Evolutionary conservation across 2,113 vertebrate genomes (phyloP), one percentile per base, ranked within the genome.

Genomic region (Danionella cerebrum): DNA sequence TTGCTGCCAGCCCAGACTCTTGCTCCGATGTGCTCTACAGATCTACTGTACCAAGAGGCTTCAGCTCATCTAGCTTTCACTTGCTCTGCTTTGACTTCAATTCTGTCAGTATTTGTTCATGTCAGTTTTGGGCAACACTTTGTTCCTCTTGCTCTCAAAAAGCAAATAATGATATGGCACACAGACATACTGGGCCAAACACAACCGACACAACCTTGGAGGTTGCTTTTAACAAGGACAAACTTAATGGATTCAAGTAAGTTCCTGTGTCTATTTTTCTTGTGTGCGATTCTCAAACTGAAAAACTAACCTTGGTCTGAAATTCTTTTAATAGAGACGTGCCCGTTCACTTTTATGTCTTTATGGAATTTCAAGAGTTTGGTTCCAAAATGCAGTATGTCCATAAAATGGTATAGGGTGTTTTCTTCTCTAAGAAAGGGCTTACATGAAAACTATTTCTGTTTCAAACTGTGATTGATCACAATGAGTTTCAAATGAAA

Each of bases 111-210:
- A 33, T 39, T 45, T 63, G 19, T 48, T 14, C 19, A 52, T 58
- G 72, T 80, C 72, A 73, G 65, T 77, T 65, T 79, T 69, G 69
- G 22, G 60, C 27, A 45, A 19, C 39, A 1, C 0, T 21, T 7
- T 69, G 77, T 80, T 57, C 38, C 18, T 53, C 13, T 38, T 39
- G 35, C 44, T 21, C 59, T 4, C 2, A 57, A 41, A 53, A 27
- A 25, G 12, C 18, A 27, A 64, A 58, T 44, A 42, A 54, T 52
- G 48, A 77, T 59, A 39, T 38, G 24, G n/a, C n/a, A n/a, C 38
- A 65, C 53, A 50, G 41, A 38, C 31, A 29, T 9, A 70, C 47
- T 12, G 14, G 67, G 9, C 70, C 53, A 39, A 63, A 39, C 14
- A 35, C 41, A 47, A 33, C 7, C 33, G 47, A 63, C 14, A 10